Evolutionary conservation across 30 jellyfish, hydroid and myxozoan genomes (phyloP).

Genomic region (Nemopilema nomurai): DNA sequence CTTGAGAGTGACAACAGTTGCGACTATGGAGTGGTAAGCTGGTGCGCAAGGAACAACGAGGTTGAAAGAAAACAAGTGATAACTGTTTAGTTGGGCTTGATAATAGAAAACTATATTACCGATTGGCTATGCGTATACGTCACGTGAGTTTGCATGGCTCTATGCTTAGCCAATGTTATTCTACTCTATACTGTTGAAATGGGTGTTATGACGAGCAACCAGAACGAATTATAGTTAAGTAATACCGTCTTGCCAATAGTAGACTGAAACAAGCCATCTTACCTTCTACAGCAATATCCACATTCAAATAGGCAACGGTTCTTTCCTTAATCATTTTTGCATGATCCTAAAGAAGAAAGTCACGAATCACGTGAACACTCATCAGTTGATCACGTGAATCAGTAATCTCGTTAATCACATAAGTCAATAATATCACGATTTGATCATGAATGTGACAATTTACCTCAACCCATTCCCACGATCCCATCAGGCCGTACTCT

Average conservation of each 20-base stretch:
- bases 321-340: conserved; percentile 71
- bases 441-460: background rate
- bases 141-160: too few species aligned
- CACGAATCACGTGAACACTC: background rate
- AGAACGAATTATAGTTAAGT: too few species aligned
- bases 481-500: conserved; percentile 75
- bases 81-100: too few species aligned
- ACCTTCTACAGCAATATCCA: conserved; percentile 86
- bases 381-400: background rate
- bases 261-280: background rate
- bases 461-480: conserved; percentile 82
- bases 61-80: too few species aligned
- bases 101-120: too few species aligned
- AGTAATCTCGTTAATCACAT: background rate
- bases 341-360: conserved; percentile 57
- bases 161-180: too few species aligned
- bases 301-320: conserved; percentile 75
- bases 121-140: too few species aligned
- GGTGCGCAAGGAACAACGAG: too few species aligned
- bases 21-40: too few species aligned
- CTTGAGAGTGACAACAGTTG: background rate
- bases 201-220: background rate
- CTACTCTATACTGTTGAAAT: too few species aligned
- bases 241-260: background rate
- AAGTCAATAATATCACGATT: background rate